Evolutionary conservation across 2,888 invertebrate genomes (phyloP).

Genomic region (Diplolepis rosae): DNA sequence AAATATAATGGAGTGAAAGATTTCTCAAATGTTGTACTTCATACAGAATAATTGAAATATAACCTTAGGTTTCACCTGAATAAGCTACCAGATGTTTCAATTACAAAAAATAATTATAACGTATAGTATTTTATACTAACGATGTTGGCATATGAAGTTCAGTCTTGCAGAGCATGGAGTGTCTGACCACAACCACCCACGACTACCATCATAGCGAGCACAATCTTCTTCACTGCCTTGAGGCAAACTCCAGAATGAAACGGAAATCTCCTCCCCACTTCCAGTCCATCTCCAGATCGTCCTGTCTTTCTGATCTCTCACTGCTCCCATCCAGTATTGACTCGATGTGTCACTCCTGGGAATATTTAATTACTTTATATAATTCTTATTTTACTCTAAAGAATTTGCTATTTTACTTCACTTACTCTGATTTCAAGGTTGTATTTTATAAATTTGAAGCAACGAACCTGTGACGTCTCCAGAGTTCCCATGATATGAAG

Average conservation of each 20-base stretch:
- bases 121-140: constrained; percentile 81
- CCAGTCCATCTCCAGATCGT: constrained; percentile 91
- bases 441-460: constrained; percentile 2
- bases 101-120: neutral
- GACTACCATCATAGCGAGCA: constrained; percentile 92
- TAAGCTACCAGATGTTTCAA: neutral
- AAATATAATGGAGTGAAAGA: constrained; percentile 23
- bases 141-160: constrained; percentile 95
- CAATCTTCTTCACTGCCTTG: constrained; percentile 87
- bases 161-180: constrained; percentile 89
- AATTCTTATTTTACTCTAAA: too few species aligned
- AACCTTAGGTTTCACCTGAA: neutral
- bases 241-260: constrained; percentile 94
- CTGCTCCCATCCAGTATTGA: constrained; percentile 96
- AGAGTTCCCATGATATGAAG: constrained; percentile 95
- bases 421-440: too few species aligned
- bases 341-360: constrained; percentile 89
- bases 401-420: too few species aligned
- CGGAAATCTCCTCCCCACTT: constrained; percentile 89
- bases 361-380: neutral
- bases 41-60: constrained; percentile 5
- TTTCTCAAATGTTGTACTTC: constrained; percentile 5
- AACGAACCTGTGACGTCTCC: constrained; percentile 87
- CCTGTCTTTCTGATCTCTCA: constrained; percentile 86
- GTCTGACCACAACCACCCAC: constrained; percentile 96